phyloP scores from a whole-genome alignment of 2,113 vertebrate genomes.

The Chaetops frenatus region DNA sequence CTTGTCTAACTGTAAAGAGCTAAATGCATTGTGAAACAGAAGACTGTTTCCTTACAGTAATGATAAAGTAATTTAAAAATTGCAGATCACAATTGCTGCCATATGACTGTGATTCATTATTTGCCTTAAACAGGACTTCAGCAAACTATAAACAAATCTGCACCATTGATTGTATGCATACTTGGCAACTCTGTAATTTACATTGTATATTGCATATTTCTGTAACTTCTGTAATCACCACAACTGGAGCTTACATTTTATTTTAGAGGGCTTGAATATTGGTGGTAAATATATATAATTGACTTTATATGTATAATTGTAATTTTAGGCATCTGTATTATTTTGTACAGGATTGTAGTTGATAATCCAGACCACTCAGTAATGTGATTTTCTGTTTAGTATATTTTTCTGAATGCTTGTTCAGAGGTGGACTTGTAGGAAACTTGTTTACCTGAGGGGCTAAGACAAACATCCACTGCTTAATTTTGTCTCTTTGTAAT shows the following conservation, averaged over 20 bases:
- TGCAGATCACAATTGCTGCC: neutral
- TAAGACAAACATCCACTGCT: neutral
- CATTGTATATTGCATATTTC: neutral
- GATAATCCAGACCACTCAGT: neutral
- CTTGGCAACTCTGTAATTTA: neutral
- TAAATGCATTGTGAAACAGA: neutral
- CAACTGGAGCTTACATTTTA: neutral
- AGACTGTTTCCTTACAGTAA: neutral
- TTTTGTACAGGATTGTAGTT: neutral
- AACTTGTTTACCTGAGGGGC: neutral
- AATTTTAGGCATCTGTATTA: neutral
- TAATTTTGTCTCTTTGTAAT: neutral
- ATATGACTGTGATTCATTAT: neutral
- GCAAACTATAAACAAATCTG: neutral
- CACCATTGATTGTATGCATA: neutral
- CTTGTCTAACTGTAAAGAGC: neutral
- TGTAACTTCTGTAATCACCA: neutral
- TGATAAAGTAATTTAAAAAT: neutral
- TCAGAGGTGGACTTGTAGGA: neutral
- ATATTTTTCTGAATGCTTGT: neutral
- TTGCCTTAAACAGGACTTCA: neutral
- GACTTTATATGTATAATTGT: neutral
- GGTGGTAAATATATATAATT: neutral
- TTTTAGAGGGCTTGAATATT: neutral
- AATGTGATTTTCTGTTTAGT: neutral